Evolutionary conservation across 1,140 invertebrate genomes (phyloP), one percentile per base, ranked within the genome.

Genomic region (Yoshiicerus persimilis): DNA sequence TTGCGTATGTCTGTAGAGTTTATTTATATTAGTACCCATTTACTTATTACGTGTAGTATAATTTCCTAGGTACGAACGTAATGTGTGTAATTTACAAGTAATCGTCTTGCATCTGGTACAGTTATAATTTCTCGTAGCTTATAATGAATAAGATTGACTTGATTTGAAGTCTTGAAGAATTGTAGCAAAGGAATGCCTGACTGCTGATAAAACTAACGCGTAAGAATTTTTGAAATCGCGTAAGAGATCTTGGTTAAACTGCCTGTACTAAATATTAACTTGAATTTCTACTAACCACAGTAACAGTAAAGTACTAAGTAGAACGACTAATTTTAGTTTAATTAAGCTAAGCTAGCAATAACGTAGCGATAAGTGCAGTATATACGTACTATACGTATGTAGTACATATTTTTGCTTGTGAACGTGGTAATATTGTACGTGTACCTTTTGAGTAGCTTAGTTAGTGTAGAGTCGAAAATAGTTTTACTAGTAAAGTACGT

Each of bases 221-320:
- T 80, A 80, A 80, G 30, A 80, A 80, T 80, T 80, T 80, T 80
- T 80, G 75, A 80, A 38, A 34, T 34, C 75, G 75, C 75, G 75
- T 38, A 34, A 80, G n/a, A 80, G 16, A 80, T n/a, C 75, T 80
- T 70, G 27, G 47, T 56, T 56, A n/a, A 56, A 56, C 20, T 56
- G 47, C 47, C 47, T 56, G 47, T 56, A 56, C 38, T 39, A 39
- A 11, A 11, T n/a, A n/a, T 56, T 16, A n/a, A 56, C 16, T 56
- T 47, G 13, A 2, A 16, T 20, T 47, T 47, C 4, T n/a, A 56
- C 47, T 56, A 56, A 56, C 47, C 20, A 56, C 16, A 56, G 47
- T n/a, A n/a, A n/a, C n/a, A 47, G 41, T 47, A 70, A 70, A 13
- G 66, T 70, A 16, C 10, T 25, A 70, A 70, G 10, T 32, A 30